Evolutionary conservation across 2,797 vertebrate genomes (phyloP).

Genomic region (Moxostoma hubbsi): DNA sequence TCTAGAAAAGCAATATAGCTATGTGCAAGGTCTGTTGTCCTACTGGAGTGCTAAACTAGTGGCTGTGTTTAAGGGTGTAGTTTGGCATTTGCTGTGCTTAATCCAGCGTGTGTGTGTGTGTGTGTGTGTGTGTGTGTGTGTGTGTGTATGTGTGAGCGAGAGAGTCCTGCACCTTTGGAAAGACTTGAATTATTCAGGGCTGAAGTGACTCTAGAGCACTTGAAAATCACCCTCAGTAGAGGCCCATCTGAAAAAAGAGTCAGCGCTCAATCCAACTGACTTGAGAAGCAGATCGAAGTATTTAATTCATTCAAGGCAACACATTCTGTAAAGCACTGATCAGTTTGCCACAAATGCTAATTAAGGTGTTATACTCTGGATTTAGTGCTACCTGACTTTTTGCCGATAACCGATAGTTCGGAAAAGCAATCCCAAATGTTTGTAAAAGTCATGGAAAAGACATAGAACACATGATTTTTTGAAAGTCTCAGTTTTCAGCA

Average conservation of each 20-base stretch:
- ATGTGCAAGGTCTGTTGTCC: neutral
- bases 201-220: slow-evolving; percentile 46
- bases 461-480: too few species aligned
- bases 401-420: too few species aligned
- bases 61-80: neutral
- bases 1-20: neutral
- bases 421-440: too few species aligned
- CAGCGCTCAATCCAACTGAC: slow-evolving; percentile 40
- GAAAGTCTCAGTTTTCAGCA: too few species aligned
- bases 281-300: slow-evolving; percentile 46
- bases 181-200: slow-evolving; percentile 60
- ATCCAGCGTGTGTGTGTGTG: neutral
- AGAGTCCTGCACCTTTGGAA: slow-evolving; percentile 25
- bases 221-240: slow-evolving; percentile 36
- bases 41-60: neutral
- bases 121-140: neutral
- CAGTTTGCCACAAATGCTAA: slow-evolving; percentile 33
- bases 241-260: slow-evolving; percentile 40
- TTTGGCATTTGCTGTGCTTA: neutral
- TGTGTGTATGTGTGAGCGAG: neutral
- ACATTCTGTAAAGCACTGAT: slow-evolving; percentile 29
- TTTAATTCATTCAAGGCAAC: slow-evolving; percentile 51
- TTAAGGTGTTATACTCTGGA: slow-evolving; percentile 19
- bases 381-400: slow-evolving; percentile 4
- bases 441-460: too few species aligned